A percentile compares a stretch with the other conserved stretches of the same genome.
Evolutionary conservation across 2,888 invertebrate genomes (phyloP).

Genomic region (Carabus problematicus): DNA sequence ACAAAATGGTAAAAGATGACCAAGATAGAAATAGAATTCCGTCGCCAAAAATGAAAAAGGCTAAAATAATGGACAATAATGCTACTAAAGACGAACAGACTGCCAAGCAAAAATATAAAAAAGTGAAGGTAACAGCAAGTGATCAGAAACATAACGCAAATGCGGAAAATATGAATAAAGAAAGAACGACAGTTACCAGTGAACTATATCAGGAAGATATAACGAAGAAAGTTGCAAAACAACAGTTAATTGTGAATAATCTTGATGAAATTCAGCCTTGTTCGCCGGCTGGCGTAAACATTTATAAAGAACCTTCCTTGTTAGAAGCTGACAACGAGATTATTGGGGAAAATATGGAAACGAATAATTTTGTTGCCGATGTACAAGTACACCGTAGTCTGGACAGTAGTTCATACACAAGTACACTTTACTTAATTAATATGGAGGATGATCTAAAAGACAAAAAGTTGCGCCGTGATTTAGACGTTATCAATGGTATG

Average conservation of each 20-base stretch:
- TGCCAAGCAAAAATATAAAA: too few relatives aligned
- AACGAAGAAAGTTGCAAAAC: background rate
- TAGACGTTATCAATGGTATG: too few relatives aligned
- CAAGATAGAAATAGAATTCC: background rate
- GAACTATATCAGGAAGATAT: background rate
- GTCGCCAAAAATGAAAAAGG: background rate
- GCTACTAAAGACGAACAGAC: too few relatives aligned
- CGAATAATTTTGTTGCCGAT: slow-evolving; percentile 17
- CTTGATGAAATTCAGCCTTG: slow-evolving; percentile 8
- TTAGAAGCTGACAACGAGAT: background rate
- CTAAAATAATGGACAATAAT: too few relatives aligned
- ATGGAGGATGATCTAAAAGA: too few relatives aligned
- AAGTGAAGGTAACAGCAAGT: too few relatives aligned
- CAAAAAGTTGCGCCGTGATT: too few relatives aligned
- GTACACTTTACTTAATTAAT: too few relatives aligned
- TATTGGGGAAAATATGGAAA: slow-evolving; percentile 14
- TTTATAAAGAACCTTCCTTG: background rate
- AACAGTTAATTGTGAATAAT: background rate
- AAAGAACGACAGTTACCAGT: background rate
- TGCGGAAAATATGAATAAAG: too few relatives aligned
- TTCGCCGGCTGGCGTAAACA: background rate
- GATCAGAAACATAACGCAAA: background rate
- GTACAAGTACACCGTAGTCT: slow-evolving; percentile 15
- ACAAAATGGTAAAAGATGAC: too few relatives aligned
- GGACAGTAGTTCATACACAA: too few relatives aligned